Evolutionary conservation across 1,140 invertebrate species (phyloP), one percentile per base, ranked within the genome.

Genomic region (Wiebesia pumilae): DNA sequence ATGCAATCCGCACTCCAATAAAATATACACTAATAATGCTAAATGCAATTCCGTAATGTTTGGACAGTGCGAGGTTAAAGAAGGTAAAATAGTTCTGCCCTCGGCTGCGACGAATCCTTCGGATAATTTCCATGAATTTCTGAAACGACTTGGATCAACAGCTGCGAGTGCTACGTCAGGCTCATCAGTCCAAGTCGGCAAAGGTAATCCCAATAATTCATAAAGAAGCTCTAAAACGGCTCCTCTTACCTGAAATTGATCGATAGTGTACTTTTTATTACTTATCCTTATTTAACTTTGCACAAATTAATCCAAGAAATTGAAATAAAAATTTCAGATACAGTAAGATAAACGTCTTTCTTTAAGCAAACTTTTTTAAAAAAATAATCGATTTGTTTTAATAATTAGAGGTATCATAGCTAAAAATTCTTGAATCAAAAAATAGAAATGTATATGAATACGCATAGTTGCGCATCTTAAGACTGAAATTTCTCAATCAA

Each of bases 81-180:
- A 97, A 47, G 97, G 97, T 91, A 99, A 93, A 87, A 98, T 96
- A 33, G 95, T 95, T 84, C 95, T 95, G 24, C 97, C 98, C 94
- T 99, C 98, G 58, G 97, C 96, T 10, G 97, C 97, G 0, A 99
- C 96, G 93, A 99, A 99, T 24, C 98, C 98, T 92, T 99, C 98
- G 87, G 96, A 96, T 1, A 99, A 93, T 88, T 97, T 95, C 98
- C 98, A 99, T 0, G 95, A 95, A 77, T 98, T 97, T 90, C 97
- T 95, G 10, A 94, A 93, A 58, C 94, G 91, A 54, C 97, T 97
- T 1, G 97, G 97, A 95, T 98, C 97, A 65, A 98, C 96, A 65
- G 97, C 97, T 87, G 96, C 95, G 79, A 99, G 92, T 6, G 98
- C 98, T 47, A 97, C 96, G 40, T 96, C 95, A 88, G 98, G 97